phyloP scores from a whole-genome alignment of 2,888 invertebrate species.

The Epiblema foenella region DNA sequence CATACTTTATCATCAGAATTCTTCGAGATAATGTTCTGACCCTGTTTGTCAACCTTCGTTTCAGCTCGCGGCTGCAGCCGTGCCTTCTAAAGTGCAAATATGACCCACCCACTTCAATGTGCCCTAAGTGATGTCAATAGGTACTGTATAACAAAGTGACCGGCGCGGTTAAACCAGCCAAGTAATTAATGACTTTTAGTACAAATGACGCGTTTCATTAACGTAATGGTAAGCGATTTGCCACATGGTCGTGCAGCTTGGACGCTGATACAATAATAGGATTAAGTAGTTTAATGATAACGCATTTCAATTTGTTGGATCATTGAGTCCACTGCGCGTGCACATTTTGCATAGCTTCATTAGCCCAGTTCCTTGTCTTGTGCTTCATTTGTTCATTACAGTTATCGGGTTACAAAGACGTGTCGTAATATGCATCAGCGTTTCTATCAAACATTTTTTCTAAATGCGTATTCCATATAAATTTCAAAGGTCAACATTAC shows the following conservation, averaged over 20 bases:
- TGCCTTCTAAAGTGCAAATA: slow-evolving; percentile 37
- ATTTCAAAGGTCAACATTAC: not conserved
- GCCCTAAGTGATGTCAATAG: slow-evolving; percentile 40
- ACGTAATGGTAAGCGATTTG: slow-evolving; percentile 56
- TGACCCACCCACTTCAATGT: slow-evolving; percentile 41
- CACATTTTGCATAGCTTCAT: slow-evolving; percentile 58
- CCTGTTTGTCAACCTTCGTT: slow-evolving; percentile 40
- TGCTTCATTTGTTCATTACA: slow-evolving; percentile 26
- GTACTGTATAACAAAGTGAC: slow-evolving; percentile 33
- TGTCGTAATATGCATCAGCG: slow-evolving; percentile 12
- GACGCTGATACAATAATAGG: slow-evolving; percentile 55
- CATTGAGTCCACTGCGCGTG: slow-evolving; percentile 67
- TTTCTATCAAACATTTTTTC: not conserved
- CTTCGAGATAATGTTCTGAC: slow-evolving; percentile 32
- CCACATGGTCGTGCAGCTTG: slow-evolving; percentile 57
- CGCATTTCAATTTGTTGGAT: slow-evolving; percentile 77
- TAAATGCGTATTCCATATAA: not conserved
- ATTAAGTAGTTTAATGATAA: slow-evolving; percentile 76
- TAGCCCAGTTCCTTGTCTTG: slow-evolving; percentile 64
- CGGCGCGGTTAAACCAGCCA: slow-evolving; percentile 32
- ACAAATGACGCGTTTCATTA: slow-evolving; percentile 61
- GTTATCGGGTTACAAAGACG: slow-evolving; percentile 20
- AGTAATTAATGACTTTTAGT: slow-evolving; percentile 38
- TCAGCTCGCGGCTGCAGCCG: slow-evolving; percentile 30
- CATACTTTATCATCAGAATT: slow-evolving; percentile 19